Evolutionary conservation across 2,888 invertebrate species (phyloP).

Genomic region (Callimorpha dominula): DNA sequence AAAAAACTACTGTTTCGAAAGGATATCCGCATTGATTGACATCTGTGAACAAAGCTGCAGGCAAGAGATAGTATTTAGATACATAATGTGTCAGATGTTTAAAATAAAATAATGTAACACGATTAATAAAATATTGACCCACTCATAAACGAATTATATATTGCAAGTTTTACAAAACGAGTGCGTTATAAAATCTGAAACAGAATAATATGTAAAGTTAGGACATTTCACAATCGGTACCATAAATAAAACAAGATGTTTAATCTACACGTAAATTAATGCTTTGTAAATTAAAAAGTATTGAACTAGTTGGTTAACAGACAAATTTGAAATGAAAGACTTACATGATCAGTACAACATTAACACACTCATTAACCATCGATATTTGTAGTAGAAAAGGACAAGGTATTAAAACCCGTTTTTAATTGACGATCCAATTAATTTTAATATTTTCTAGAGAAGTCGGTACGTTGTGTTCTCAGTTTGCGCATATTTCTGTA

Average conservation of each 20-base stretch:
- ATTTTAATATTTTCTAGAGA: conserved; percentile 51
- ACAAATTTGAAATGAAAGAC: conserved; percentile 20
- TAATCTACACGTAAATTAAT: not conserved
- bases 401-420: conserved; percentile 41
- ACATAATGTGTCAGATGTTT: too few species aligned
- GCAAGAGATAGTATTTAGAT: too few species aligned
- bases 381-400: conserved; percentile 30
- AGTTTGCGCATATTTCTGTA: conserved; percentile 41
- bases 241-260: not conserved
- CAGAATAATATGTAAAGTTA: not conserved
- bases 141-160: conserved; percentile 36
- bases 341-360: conserved; percentile 33
- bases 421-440: conserved; percentile 39
- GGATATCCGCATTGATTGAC: too few species aligned
- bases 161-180: not conserved
- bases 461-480: conserved; percentile 29
- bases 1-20: too few species aligned
- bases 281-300: too few species aligned
- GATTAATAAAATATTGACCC: conserved; percentile 27
- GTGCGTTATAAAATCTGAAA: not conserved
- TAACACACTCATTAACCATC: conserved; percentile 43
- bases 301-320: not conserved
- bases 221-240: not conserved
- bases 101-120: conserved; percentile 23
- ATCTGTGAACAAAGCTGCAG: too few species aligned